Evolutionary conservation across 2,888 invertebrate genomes (phyloP).

Genomic region (Tuta absoluta): DNA sequence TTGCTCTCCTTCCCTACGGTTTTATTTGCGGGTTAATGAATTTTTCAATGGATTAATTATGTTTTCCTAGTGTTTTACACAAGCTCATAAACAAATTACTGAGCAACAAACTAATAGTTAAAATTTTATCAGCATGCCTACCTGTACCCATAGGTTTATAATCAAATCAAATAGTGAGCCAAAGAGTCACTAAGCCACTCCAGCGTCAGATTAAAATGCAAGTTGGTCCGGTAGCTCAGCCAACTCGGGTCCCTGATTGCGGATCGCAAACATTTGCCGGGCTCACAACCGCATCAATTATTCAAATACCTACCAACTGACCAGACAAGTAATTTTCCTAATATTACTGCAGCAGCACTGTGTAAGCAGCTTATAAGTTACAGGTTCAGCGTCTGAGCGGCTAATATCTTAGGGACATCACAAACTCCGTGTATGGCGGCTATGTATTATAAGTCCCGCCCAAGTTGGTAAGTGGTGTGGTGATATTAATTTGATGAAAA

Average conservation of each 20-base stretch:
- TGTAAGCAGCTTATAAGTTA: conserved; percentile 76
- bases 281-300: conserved; percentile 72
- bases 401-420: conserved; percentile 62
- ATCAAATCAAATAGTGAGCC: no score
- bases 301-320: conserved; percentile 71
- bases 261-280: conserved; percentile 68
- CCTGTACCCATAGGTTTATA: no score
- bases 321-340: conserved; percentile 64
- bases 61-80: no score
- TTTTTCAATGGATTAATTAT: no score
- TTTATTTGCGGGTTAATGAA: no score
- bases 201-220: conserved; percentile 25
- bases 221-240: conserved; percentile 19
- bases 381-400: no score
- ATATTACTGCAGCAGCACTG: conserved; percentile 58
- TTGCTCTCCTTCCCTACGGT: no score
- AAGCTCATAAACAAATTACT: no score
- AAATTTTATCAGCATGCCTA: no score
- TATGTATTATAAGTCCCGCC: conserved; percentile 51
- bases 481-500: conserved; percentile 65
- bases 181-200: conserved; percentile 9
- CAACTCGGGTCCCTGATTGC: conserved; percentile 74
- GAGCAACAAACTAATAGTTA: no score
- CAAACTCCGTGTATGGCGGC: conserved; percentile 50
- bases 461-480: conserved; percentile 50